Conservation (phyloP, 2,888 invertebrate species). For the Artemia sinica region DNA sequence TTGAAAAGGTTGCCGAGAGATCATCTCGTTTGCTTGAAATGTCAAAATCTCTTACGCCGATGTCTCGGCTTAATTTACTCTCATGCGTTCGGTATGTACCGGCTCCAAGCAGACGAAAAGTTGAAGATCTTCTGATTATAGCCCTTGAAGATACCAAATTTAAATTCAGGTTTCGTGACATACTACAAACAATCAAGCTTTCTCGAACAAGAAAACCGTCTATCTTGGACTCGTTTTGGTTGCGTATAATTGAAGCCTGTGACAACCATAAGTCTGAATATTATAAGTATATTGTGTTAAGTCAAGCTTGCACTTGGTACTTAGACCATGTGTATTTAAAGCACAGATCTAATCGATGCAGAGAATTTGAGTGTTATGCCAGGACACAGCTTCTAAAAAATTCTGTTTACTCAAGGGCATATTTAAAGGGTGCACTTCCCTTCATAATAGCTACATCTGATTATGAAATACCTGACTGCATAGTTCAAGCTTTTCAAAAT, state of each 20-base stretch:
- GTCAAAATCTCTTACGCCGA: background rate
- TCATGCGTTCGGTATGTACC: background rate
- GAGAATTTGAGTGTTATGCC: background rate
- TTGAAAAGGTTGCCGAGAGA: background rate
- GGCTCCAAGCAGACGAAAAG: background rate
- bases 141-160: background rate
- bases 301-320: background rate
- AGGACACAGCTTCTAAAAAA: background rate
- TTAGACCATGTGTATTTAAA: background rate
- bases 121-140: background rate
- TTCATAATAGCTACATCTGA: background rate
- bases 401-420: background rate
- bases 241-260: background rate
- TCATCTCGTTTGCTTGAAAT: background rate
- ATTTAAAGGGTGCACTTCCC: background rate
- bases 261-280: background rate
- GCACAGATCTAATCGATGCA: background rate
- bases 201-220: background rate
- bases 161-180: slow-evolving; percentile 3
- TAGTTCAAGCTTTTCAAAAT: background rate
- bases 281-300: background rate
- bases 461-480: slow-evolving; percentile 3
- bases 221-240: background rate
- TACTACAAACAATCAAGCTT: background rate
- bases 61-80: slow-evolving; percentile 3